Evolutionary conservation across 1,140 invertebrate genomes (phyloP), one percentile per base, ranked within the genome.

Genomic region (Phocides pigmalion): DNA sequence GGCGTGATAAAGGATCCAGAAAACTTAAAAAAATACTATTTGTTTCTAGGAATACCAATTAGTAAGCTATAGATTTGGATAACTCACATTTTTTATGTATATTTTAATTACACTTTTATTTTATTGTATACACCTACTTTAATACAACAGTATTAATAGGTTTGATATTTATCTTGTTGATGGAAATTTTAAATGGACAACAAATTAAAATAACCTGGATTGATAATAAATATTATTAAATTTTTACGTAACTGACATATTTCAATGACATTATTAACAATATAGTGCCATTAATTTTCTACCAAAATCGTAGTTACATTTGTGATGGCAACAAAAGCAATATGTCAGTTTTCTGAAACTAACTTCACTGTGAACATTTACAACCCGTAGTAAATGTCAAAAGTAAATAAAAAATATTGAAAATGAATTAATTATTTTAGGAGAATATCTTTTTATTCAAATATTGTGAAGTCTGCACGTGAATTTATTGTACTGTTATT

Each of bases 371-470:
- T 47, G 56, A 70, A 73, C 53, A 67, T 76, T 76, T 78, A 74
- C 80, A 86, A 81, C 77, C 70, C 76, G 58, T 63, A 74, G 68
- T 72, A 74, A 85, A 84, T 84, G 84, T 87, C 82, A 85, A 88
- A 87, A 88, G 81, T 78, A 84, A 87, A 85, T 84, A 85, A 76
- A 84, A 84, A 84, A 81, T 82, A 84, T 76, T 74, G 65, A 64
- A 79, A 75, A 80, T 75, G 66, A 78, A 78, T 76, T 65, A 66
- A 76, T 79, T 79, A 79, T 81, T 81, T 77, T 79, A 76, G 46
- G 64, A 68, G 68, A 74, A 72, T 72, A 66, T 76, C 50, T 72
- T 80, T 82, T 75, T 77, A 69, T 65, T 67, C 50, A 62, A 66
- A 66, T 17, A 32, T 46, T 62, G 44, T 39, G 47, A 63, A 53